These are phyloP conservation scores for Empidonax alnorum DNA, from an alignment of 2,113 vertebrate genomes.

Conservation along the genomic window DNA sequence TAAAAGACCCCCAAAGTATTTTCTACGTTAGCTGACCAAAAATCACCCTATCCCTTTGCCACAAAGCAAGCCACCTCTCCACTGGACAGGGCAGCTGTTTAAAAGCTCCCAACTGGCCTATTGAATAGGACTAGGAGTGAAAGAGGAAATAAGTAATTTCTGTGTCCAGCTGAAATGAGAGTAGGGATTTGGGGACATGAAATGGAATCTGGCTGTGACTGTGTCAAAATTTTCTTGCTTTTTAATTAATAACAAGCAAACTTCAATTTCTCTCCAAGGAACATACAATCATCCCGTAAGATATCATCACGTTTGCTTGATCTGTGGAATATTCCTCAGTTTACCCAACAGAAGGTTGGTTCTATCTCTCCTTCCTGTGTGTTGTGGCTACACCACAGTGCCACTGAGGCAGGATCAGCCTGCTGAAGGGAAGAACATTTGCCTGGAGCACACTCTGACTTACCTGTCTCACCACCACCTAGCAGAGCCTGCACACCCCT, in stretches of 20 bases:
- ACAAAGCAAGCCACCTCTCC: not conserved
- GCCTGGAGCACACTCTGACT: not conserved
- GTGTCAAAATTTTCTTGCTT: not conserved
- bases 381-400: not conserved
- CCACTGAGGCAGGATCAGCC: not conserved
- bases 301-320: not conserved
- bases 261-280: not conserved
- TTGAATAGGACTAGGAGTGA: not conserved
- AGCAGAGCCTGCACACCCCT: not conserved
- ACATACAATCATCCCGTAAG: not conserved
- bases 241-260: conserved; percentile 15
- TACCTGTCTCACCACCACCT: not conserved
- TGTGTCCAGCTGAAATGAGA: conserved; percentile 42
- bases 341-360: not conserved
- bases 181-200: conserved; percentile 25
- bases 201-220: not conserved
- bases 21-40: not conserved
- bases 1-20: not conserved
- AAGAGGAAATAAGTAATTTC: not conserved
- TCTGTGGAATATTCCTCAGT: not conserved
- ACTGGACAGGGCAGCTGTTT: not conserved
- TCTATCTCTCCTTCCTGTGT: not conserved
- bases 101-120: not conserved
- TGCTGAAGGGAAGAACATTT: not conserved
- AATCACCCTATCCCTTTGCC: not conserved